Base-by-base conservation (phyloP, 2,888 invertebrate species). In the Malthinus flaveolus region DNA sequence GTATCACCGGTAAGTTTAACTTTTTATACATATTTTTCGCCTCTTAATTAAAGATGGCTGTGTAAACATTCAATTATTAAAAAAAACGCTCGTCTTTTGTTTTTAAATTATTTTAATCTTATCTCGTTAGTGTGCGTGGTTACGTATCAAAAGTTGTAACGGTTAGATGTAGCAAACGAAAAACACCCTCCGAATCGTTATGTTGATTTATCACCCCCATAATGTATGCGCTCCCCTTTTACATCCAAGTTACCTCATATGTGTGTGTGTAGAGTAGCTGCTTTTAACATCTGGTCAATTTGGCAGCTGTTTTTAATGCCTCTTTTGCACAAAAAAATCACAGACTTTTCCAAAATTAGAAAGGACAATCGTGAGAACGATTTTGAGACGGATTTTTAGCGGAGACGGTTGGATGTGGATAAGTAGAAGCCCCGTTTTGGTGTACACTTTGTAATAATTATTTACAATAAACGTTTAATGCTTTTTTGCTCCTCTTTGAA, bases 1-100 rank as follows among this genome's bases (percentile, higher is more conserved):
- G 82, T 77, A 84, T 84, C 77, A 84, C 84, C 81, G 84, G 85
- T 85, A 68, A 78, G 82, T 78, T n/a, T 10, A 35, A 33, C n/a
- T 23, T 23, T 23, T 23, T 23, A 23, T 23, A 3, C 23, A 23
- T 3, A 23, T 23, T 23, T 23, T 23, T 5, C 23, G 5, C 23
- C 23, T 23, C 2, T 23, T 23, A 23, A 23, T 23, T 23, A 52
- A 67, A 65, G 53, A 69, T 69, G 68, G 68, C 67, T 63, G 55
- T 57, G 62, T 65, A 66, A 69, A 68, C 62, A 66, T 67, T 69
- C 63, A 57, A 35, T 33, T 33, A 36, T 11, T 6, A 36, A 3
- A 36, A 36, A 7, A 36, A 36, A 36, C 11, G 11, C 10, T 13
- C 12, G n/a, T 39, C 8, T 39, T 7, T 39, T 39, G 2, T 23